Conservation (phyloP, 2,888 invertebrate species). For the Xanthorhoe designata region DNA sequence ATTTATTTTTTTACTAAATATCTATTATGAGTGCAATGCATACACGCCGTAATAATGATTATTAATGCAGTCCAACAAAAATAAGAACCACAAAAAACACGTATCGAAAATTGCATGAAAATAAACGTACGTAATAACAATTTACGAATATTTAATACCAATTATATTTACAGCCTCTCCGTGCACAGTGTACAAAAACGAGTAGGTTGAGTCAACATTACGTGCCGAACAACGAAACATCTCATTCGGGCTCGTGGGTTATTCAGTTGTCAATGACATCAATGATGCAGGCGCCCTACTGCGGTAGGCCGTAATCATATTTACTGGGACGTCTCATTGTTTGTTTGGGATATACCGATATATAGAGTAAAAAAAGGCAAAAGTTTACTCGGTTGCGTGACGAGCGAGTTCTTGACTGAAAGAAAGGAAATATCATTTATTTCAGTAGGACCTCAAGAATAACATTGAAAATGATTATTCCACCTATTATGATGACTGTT, state of each 20-base stretch:
- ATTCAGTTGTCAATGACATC: slow-evolving; percentile 49
- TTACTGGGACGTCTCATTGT: slow-evolving; percentile 15
- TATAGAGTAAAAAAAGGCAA: not conserved
- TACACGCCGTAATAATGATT: too few species aligned
- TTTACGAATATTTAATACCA: not conserved
- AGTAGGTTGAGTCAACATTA: slow-evolving; percentile 20
- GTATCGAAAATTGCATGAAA: not conserved
- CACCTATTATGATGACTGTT: too few species aligned
- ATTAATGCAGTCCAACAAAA: not conserved
- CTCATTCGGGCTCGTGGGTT: slow-evolving; percentile 43
- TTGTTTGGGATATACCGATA: slow-evolving; percentile 8
- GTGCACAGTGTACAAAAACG: slow-evolving; percentile 29
- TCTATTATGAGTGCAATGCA: too few species aligned
- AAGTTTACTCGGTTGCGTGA: too few species aligned
- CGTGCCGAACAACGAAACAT: slow-evolving; percentile 16
- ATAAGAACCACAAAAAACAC: not conserved
- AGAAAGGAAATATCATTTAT: too few species aligned
- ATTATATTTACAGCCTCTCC: not conserved
- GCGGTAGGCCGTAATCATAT: slow-evolving; percentile 30
- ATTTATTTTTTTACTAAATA: too few species aligned
- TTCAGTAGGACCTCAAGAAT: too few species aligned
- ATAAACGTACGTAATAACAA: not conserved
- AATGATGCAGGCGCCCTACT: slow-evolving; percentile 46
- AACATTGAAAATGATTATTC: too few species aligned
- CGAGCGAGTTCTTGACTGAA: too few species aligned